Conservation (phyloP, 2,797 vertebrate genomes). For the Leptatherina wallacei region DNA sequence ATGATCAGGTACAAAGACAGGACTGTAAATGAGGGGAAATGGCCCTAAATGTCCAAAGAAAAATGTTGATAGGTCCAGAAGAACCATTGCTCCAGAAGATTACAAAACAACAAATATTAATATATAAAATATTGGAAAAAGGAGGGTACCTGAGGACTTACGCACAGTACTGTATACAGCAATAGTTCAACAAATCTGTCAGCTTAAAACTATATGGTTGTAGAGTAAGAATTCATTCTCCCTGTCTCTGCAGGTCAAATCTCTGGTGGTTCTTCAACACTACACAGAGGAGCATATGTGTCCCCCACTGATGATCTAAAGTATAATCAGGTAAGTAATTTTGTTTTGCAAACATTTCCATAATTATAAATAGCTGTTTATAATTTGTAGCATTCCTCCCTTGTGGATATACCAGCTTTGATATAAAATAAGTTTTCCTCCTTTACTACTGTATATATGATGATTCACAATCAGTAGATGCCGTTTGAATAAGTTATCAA, state of each 20-base stretch:
- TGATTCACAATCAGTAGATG: neutral
- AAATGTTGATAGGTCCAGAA: too few relatives aligned
- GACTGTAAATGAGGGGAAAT: too few relatives aligned
- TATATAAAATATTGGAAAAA: too few relatives aligned
- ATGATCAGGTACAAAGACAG: too few relatives aligned
- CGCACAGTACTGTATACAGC: neutral
- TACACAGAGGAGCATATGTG: slow-evolving; percentile 96
- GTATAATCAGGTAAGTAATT: slow-evolving; percentile 92
- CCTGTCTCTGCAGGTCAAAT: slow-evolving; percentile 86
- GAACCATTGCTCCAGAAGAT: too few relatives aligned
- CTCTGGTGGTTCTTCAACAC: slow-evolving; percentile 90
- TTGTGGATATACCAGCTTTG: neutral
- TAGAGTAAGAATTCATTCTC: neutral
- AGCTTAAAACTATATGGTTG: neutral
- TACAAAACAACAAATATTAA: too few relatives aligned
- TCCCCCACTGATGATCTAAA: slow-evolving; percentile 95
- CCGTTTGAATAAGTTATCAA: neutral
- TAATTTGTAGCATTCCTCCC: neutral
- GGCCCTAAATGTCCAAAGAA: too few relatives aligned
- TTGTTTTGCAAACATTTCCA: neutral
- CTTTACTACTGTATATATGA: neutral
- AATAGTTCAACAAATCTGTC: neutral
- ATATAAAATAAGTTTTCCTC: neutral
- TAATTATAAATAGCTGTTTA: neutral
- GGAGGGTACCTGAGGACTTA: neutral